Percentiles rank a stretch among this genome's conserved stretches.
phyloP scores from a whole-genome alignment of 1,140 invertebrate genomes.

The Cheumatopsyche charites region DNA sequence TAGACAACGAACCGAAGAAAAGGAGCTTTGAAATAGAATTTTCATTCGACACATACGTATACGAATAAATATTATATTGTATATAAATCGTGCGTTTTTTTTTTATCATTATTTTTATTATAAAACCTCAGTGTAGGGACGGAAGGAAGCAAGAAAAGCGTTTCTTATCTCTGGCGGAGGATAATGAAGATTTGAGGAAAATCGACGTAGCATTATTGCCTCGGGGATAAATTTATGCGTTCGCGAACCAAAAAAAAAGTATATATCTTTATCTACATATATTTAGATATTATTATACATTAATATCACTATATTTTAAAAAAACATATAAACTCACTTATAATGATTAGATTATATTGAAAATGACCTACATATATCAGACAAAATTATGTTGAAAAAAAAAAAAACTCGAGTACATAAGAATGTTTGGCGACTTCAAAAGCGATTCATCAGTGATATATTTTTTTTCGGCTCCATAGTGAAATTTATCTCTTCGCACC shows the following conservation, averaged over 20 bases:
- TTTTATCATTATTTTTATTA: conserved; percentile 27
- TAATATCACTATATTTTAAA: not conserved
- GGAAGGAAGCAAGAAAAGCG: conserved; percentile 11
- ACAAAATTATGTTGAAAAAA: not conserved
- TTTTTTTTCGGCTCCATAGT: not conserved
- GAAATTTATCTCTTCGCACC: conserved; percentile 4
- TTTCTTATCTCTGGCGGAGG: conserved; percentile 38
- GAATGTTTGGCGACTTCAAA: conserved; percentile 42
- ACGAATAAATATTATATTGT: not conserved
- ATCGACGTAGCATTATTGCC: conserved; percentile 49
- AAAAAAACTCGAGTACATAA: conserved; percentile 14
- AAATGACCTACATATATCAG: no score
- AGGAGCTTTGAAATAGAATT: not conserved
- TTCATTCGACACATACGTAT: not conserved
- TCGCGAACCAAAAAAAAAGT: conserved; percentile 42
- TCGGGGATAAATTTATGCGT: conserved; percentile 49
- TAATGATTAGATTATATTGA: no score
- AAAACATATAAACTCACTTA: no score
- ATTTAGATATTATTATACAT: not conserved
- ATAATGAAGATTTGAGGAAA: conserved; percentile 49
- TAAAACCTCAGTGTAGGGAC: not conserved
- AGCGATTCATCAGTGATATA: conserved; percentile 32
- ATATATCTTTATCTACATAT: not conserved
- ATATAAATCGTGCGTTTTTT: not conserved
- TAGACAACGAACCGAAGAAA: not conserved